phyloP scores from a whole-genome alignment of 2,113 vertebrate species.

The Rhinichthys klamathensis region DNA sequence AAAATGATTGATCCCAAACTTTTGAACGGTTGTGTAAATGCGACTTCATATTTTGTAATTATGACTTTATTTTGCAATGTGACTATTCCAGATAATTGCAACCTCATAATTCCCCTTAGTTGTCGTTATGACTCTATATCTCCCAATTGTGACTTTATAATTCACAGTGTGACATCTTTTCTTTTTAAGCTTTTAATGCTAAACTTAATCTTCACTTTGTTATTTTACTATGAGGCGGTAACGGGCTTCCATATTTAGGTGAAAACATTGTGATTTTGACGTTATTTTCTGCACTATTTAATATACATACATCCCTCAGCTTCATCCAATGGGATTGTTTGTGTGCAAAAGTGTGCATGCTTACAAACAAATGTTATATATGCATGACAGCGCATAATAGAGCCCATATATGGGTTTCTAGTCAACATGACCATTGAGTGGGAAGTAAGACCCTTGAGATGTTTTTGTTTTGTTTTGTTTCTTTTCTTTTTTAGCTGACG shows the following conservation, averaged over 20 bases:
- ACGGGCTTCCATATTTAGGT: not conserved
- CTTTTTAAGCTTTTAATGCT: not conserved
- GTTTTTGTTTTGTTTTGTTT: constrained; percentile 20
- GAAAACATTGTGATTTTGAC: not conserved
- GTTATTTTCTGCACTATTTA: not conserved
- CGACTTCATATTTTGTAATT: not conserved
- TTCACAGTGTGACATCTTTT: not conserved
- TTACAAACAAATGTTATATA: not conserved
- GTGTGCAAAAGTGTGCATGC: not conserved
- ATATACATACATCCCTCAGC: not conserved
- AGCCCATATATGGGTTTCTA: not conserved
- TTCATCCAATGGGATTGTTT: not conserved
- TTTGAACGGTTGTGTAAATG: not conserved
- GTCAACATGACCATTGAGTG: not conserved
- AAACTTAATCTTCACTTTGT: not conserved
- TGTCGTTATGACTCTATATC: not conserved
- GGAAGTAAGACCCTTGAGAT: not conserved
- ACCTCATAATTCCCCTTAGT: not conserved
- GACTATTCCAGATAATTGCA: not conserved
- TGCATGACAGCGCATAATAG: not conserved
- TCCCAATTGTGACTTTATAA: not conserved
- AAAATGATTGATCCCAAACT: not conserved
- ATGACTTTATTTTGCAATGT: not conserved
- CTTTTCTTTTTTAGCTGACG: not conserved
- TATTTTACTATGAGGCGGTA: not conserved